A percentile compares a stretch with the other conserved stretches of the same genome.
Conservation (phyloP, 2,113 vertebrate species). For the Tiliqua scincoides region DNA sequence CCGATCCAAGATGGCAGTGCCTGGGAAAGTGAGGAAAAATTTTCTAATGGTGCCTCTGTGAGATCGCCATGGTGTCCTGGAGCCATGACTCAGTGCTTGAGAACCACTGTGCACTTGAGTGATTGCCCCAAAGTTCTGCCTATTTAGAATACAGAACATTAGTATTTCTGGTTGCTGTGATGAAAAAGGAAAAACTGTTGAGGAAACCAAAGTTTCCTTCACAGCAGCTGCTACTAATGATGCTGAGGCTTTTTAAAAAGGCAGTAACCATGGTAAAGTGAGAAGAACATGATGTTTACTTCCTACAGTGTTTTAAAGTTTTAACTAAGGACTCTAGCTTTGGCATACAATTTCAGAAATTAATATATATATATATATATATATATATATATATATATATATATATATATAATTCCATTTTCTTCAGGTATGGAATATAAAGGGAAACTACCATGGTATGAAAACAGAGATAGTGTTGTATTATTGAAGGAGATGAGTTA, state of each 20-base stretch:
- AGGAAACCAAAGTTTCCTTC: neutral
- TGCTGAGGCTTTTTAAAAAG: neutral
- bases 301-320: neutral
- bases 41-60: too few species aligned
- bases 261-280: neutral
- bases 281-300: neutral
- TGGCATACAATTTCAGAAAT: neutral
- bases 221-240: neutral
- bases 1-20: too few species aligned
- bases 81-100: too few species aligned
- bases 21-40: too few species aligned
- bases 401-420: neutral
- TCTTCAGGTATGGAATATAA: conserved; percentile 18
- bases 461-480: conserved; percentile 11
- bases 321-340: neutral
- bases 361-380: too few species aligned
- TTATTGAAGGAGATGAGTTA: conserved; percentile 24
- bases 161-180: neutral
- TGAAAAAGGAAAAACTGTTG: neutral
- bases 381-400: too few species aligned
- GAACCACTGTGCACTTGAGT: too few species aligned
- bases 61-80: too few species aligned
- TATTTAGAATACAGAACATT: neutral
- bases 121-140: neutral
- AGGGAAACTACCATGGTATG: neutral